Evolutionary conservation across 1,140 invertebrate species (phyloP), one percentile per base, ranked within the genome.

Genomic region (Cotesia chilonis): DNA sequence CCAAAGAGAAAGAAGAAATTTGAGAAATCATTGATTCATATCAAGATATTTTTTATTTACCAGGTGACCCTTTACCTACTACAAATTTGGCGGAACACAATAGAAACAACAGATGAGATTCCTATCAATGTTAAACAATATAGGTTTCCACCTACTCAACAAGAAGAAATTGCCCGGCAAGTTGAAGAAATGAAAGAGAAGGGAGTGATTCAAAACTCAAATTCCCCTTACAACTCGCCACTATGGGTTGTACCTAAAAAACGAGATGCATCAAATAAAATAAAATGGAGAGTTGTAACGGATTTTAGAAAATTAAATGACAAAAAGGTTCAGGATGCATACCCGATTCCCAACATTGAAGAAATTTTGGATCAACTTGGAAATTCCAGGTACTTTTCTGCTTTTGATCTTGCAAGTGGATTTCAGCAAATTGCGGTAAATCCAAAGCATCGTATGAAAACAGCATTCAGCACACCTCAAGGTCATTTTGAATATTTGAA

Each of bases 21-120:
- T 69, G 67, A 54, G 35, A 74, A 1, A 74, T 74, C 57, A 70
- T 74, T n/a, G n/a, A n/a, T n/a, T n/a, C n/a, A n/a, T n/a, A n/a
- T n/a, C n/a, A n/a, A n/a, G n/a, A n/a, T n/a, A n/a, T n/a, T n/a
- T n/a, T n/a, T n/a, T n/a, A n/a, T n/a, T n/a, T n/a, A n/a, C n/a
- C n/a, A n/a, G n/a, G 54, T 67, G 71, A 72, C 36, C n/a, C 35
- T 61, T 17, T 68, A 10, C 63, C 68, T 12, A 41, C 60, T 35
- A 71, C 73, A 14, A n/a, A 68, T 47, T 41, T 71, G 37, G 37
- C 65, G 4, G 20, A 54, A 41, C 73, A 12, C 6, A 37, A 74
- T 74, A 37, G 36, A 71, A 37, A 68, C 69, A 38, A 63, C 63
- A 4, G 69, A 71, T 20, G 57, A 71, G 14, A 54, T 38, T 35